Evolutionary conservation across 2,113 vertebrate genomes (phyloP), one percentile per base, ranked within the genome.

Genomic region (Crypturellus undulatus): DNA sequence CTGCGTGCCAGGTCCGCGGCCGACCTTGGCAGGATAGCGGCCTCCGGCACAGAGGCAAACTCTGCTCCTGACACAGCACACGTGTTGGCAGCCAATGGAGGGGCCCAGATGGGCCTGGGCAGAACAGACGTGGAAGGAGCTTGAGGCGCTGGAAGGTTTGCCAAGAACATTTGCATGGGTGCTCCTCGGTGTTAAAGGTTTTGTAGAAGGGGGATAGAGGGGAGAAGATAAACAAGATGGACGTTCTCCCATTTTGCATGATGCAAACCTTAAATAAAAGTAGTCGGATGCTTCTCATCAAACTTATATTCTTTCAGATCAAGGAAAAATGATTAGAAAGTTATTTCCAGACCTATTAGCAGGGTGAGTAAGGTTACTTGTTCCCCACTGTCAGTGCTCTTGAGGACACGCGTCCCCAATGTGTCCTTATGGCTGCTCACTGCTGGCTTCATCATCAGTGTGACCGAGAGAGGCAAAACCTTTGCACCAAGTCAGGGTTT

Each of bases 271-370:
- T 86, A 88, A 87, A 94, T 75, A 13, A 85, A 89, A 85, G 60
- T 65, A 68, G 62, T 96, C 83, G 79, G 94, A 93, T 69, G 80
- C 63, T 95, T 92, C 83, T 93, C 77, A 84, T 93, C 83, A 94
- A 69, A 81, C 58, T 83, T 89, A 85, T 36, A 34, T 93, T 92
- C 89, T 95, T 92, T 71, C 62, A 58, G 83, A 93, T 95, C 89
- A 93, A 94, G 79, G 32, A 94, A 83, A 81, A 92, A 58, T 72
- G 90, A 95, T 92, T 93, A 88, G 69, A 80, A 95, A 93, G 75
- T 93, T 94, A 92, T 95, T 96, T 95, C 83, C 34, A 87, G 85
- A 76, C 92, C 51, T 71, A 51, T 69, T 88, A 94, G 69, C 86
- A 87, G 83, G 76, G 82, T 91, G 89, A 83, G 59, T 58, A 72